A percentile compares a stretch with the other conserved stretches of the same genome.
Conservation (phyloP, 2,888 invertebrate species). For the Stegophylla sp. region DNA sequence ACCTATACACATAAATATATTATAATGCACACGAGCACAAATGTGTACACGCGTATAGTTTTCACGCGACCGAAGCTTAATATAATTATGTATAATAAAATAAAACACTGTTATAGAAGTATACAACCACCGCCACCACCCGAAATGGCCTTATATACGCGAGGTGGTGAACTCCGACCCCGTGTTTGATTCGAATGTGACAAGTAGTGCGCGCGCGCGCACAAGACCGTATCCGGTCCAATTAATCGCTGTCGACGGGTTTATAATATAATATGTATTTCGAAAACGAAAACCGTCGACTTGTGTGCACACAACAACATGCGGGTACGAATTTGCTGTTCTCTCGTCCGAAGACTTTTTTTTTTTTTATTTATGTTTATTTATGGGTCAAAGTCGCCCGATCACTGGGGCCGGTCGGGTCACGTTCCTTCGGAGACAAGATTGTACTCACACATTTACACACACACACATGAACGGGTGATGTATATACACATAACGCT, state of each 20-base stretch:
- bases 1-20: too few relatives aligned
- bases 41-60: too few relatives aligned
- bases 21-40: too few relatives aligned
- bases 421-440: conserved; percentile 44
- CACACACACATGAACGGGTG: not conserved
- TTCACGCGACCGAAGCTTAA: not conserved
- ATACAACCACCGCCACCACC: too few relatives aligned
- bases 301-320: not conserved
- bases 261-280: not conserved
- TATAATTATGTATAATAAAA: too few relatives aligned
- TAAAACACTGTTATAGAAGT: too few relatives aligned
- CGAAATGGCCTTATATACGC: not conserved
- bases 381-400: conserved; percentile 39
- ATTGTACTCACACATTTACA: not conserved
- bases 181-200: not conserved
- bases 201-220: not conserved
- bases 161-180: not conserved
- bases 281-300: conserved; percentile 10
- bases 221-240: not conserved
- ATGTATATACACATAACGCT: not conserved
- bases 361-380: not conserved
- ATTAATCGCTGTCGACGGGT: conserved; percentile 9
- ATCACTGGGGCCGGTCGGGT: conserved; percentile 43
- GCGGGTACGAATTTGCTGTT: not conserved
- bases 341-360: conserved; percentile 11